These are phyloP conservation scores for Pyrocoelia pectoralis DNA, from an alignment of 2,888 invertebrate genomes.

Conservation along the genomic window DNA sequence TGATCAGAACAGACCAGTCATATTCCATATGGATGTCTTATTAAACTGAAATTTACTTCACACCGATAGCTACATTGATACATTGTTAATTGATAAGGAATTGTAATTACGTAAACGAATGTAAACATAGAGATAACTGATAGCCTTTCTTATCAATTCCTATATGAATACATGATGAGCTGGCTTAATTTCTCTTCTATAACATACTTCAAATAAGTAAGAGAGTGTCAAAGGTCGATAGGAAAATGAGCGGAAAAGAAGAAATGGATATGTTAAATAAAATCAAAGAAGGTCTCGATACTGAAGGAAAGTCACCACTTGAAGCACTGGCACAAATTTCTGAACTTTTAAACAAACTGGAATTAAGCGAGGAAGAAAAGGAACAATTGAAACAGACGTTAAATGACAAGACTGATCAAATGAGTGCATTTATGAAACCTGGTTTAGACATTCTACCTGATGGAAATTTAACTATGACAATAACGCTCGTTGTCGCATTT, in stretches of 20 bases:
- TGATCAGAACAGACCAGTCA: too few relatives aligned
- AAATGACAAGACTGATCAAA: constrained; percentile 36
- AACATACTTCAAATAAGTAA: neutral
- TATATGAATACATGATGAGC: constrained; percentile 8
- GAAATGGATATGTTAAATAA: neutral
- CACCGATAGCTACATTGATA: too few relatives aligned
- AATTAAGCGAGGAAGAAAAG: constrained; percentile 68
- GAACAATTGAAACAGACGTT: constrained; percentile 65
- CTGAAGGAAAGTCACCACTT: constrained; percentile 27
- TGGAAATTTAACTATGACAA: constrained; percentile 56
- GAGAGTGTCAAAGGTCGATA: neutral
- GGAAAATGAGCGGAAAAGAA: neutral
- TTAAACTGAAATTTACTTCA: too few relatives aligned
- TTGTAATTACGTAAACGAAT: neutral
- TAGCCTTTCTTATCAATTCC: constrained; percentile 12
- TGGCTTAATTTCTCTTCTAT: constrained; percentile 1
- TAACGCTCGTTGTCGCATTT: constrained; percentile 29
- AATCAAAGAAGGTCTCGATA: neutral
- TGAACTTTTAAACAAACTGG: constrained; percentile 45
- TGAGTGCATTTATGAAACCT: constrained; percentile 20
- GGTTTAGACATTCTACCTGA: constrained; percentile 45
- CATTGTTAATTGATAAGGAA: too few relatives aligned
- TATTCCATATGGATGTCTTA: too few relatives aligned
- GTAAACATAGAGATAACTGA: neutral
- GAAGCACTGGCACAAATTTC: constrained; percentile 42